A percentile compares a stretch with the other conserved stretches of the same genome.
These are phyloP conservation scores for Ondatra zibethicus DNA, from an alignment of 2,113 vertebrate species.

Conservation along the genomic window DNA sequence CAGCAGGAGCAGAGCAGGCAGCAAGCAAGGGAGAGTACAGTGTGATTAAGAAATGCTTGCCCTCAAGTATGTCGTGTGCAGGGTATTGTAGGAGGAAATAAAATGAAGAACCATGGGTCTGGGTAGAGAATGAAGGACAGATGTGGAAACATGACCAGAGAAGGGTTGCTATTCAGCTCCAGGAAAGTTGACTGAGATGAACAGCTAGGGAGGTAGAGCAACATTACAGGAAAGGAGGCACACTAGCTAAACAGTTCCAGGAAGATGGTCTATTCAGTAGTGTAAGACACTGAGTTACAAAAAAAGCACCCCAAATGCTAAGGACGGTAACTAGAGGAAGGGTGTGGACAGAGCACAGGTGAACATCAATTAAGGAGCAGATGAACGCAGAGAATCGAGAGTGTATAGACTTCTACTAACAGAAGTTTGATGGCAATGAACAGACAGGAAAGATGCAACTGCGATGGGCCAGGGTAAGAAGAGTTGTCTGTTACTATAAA, in stretches of 20 bases:
- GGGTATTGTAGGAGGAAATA: not conserved
- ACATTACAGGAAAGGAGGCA: not conserved
- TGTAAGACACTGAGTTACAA: constrained; percentile 3
- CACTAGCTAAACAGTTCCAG: not conserved
- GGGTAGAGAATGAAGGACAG: not conserved
- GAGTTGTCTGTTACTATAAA: not conserved
- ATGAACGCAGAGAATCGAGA: not conserved
- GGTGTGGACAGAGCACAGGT: not conserved
- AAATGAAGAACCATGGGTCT: not conserved
- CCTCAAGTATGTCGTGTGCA: not conserved
- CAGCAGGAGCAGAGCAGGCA: not conserved
- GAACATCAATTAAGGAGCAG: not conserved
- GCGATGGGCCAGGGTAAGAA: not conserved
- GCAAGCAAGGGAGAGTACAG: not conserved
- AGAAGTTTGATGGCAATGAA: not conserved
- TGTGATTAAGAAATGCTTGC: not conserved
- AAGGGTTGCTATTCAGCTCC: not conserved
- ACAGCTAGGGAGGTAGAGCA: not conserved
- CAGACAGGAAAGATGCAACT: not conserved
- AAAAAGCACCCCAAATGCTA: not conserved
- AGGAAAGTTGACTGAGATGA: not conserved
- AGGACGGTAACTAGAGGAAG: not conserved
- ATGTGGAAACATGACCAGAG: not conserved
- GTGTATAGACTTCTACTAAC: not conserved
- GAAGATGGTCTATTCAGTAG: not conserved